Percentiles rank a stretch among this genome's conserved stretches.
Evolutionary conservation across 1,140 invertebrate genomes (phyloP).

Genomic region (Theocolax elegans): DNA sequence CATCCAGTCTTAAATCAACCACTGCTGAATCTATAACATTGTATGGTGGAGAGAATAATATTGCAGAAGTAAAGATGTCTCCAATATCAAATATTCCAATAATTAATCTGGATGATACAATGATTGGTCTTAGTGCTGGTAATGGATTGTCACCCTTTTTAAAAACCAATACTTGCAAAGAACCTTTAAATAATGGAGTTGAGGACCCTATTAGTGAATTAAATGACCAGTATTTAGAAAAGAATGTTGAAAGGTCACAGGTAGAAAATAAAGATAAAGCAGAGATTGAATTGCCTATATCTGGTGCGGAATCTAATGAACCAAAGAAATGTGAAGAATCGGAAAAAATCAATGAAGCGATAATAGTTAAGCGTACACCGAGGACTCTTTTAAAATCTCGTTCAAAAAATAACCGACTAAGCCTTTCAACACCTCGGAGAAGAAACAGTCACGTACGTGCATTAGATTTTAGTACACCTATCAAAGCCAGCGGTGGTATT

Average conservation of each 20-base stretch:
- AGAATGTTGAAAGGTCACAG: not conserved
- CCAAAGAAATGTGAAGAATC: not conserved
- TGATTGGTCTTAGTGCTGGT: constrained; percentile 45
- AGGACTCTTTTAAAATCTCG: constrained; percentile 56
- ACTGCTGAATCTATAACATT: constrained; percentile 55
- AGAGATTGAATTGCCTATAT: no score
- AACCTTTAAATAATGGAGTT: not conserved
- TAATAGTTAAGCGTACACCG: constrained; percentile 57
- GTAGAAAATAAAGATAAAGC: constrained; percentile 1
- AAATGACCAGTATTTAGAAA: not conserved
- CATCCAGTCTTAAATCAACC: not conserved
- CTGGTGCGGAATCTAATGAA: no score
- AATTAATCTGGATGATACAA: constrained; percentile 55
- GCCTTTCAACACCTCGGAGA: constrained; percentile 64
- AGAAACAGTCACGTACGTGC: constrained; percentile 61
- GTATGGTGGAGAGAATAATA: constrained; percentile 52
- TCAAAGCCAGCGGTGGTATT: constrained; percentile 41
- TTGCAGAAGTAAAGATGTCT: constrained; percentile 36
- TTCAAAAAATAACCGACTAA: constrained; percentile 59
- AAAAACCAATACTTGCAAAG: constrained; percentile 43
- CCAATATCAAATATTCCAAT: constrained; percentile 48
- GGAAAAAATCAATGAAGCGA: constrained; percentile 29
- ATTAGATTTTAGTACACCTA: constrained; percentile 63
- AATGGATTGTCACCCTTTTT: constrained; percentile 60
- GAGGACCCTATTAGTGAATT: not conserved